Conservation (phyloP, 53 echinoderm and acorn worm species). For the Astropecten irregularis region DNA sequence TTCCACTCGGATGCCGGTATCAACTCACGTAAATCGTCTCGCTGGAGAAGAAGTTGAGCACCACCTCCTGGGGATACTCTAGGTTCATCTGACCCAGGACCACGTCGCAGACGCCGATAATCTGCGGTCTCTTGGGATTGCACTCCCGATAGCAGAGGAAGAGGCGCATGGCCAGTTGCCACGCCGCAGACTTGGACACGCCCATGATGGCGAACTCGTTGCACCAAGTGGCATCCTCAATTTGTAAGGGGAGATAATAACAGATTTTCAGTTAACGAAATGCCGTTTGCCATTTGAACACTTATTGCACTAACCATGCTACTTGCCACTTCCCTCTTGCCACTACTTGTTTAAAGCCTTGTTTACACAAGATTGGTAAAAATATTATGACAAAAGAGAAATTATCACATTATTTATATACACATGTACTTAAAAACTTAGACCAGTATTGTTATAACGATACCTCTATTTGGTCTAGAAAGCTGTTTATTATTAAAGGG, state of each 20-base stretch:
- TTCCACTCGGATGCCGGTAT: too few species aligned
- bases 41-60: conserved; percentile 30
- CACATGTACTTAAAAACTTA: too few species aligned
- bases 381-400: too few species aligned
- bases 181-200: conserved; percentile 79
- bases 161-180: conserved; percentile 78
- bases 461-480: too few species aligned
- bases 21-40: conserved; percentile 21
- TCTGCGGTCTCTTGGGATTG: conserved; percentile 56
- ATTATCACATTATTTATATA: too few species aligned
- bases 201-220: conserved; percentile 73
- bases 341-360: too few species aligned
- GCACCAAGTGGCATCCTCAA: conserved; percentile 65
- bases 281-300: too few species aligned
- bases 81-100: conserved; percentile 34
- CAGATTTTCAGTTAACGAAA: neutral
- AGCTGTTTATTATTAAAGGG: too few species aligned
- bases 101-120: conserved; percentile 45
- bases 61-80: conserved; percentile 20
- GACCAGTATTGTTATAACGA: too few species aligned
- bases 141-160: conserved; percentile 63
- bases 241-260: neutral
- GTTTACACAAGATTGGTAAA: too few species aligned
- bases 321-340: too few species aligned
- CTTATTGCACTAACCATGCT: too few species aligned